Evolutionary conservation across 1,140 invertebrate species (phyloP).

Genomic region (Acyrthosiphon pisum): DNA sequence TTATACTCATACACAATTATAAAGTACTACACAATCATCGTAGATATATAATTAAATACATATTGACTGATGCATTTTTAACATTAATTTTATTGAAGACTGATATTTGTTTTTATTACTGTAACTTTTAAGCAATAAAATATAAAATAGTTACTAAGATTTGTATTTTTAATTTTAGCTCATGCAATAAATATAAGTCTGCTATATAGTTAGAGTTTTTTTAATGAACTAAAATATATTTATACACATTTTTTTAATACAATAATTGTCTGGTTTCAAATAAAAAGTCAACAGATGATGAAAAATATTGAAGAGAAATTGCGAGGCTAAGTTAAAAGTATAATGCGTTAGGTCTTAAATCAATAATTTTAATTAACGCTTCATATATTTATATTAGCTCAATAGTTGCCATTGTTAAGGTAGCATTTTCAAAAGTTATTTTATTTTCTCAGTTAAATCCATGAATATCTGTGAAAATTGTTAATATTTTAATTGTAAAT

Average conservation of each 20-base stretch:
- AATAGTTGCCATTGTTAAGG: background rate
- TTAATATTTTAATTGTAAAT: background rate
- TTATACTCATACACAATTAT: too few species aligned
- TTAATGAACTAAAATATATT: background rate
- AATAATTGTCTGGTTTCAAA: background rate
- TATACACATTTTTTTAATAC: background rate
- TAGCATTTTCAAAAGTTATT: background rate
- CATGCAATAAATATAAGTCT: background rate
- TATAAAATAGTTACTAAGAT: background rate
- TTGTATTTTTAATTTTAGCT: background rate
- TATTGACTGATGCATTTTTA: background rate
- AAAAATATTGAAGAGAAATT: constrained; percentile 9
- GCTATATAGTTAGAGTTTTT: background rate
- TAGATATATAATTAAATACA: background rate
- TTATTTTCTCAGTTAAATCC: background rate
- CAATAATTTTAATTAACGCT: background rate
- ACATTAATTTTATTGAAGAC: background rate
- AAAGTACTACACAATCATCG: background rate
- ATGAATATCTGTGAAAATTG: background rate
- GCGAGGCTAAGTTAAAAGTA: background rate
- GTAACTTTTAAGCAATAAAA: background rate
- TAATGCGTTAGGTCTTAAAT: background rate
- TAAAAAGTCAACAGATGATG: background rate
- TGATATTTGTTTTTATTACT: background rate
- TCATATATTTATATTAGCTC: background rate